Evolutionary conservation across 2,797 vertebrate species (phyloP).

Genomic region (Falco novaeseelandiae): DNA sequence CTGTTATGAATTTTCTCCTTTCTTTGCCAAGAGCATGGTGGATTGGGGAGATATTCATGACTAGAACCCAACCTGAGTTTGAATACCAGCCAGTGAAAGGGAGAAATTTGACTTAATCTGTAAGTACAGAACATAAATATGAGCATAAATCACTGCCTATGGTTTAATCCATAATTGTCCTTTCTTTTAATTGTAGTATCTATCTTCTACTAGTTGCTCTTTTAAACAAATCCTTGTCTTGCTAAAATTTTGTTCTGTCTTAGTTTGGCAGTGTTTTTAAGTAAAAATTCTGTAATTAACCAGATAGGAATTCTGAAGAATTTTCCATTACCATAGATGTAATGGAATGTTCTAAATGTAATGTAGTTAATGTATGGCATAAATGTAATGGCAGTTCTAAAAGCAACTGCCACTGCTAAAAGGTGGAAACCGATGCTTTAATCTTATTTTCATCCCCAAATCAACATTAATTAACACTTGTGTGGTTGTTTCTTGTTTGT

Average conservation of each 20-base stretch:
- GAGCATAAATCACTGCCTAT: neutral
- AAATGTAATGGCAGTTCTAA: neutral
- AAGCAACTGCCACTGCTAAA: neutral
- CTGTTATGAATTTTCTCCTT: neutral
- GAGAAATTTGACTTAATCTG: conserved; percentile 26
- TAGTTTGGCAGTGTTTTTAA: neutral
- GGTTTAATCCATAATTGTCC: neutral
- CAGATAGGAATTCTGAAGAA: neutral
- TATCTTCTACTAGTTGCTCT: neutral
- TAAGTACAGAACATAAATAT: neutral
- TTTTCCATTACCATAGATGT: neutral
- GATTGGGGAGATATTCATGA: conserved; percentile 4
- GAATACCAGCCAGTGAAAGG: conserved; percentile 34
- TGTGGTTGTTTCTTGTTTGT: neutral
- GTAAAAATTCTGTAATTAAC: neutral
- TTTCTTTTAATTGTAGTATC: neutral
- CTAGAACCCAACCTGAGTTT: conserved; percentile 12
- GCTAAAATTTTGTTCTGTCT: neutral
- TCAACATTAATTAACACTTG: neutral
- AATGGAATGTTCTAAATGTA: too few relatives aligned
- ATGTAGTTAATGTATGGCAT: too few relatives aligned
- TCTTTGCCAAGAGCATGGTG: neutral
- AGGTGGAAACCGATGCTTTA: neutral
- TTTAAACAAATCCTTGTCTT: neutral
- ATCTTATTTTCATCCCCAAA: neutral